These are phyloP conservation scores for Syrmaticus mikado DNA, from an alignment of 2,113 vertebrate genomes.

Conservation along the genomic window DNA sequence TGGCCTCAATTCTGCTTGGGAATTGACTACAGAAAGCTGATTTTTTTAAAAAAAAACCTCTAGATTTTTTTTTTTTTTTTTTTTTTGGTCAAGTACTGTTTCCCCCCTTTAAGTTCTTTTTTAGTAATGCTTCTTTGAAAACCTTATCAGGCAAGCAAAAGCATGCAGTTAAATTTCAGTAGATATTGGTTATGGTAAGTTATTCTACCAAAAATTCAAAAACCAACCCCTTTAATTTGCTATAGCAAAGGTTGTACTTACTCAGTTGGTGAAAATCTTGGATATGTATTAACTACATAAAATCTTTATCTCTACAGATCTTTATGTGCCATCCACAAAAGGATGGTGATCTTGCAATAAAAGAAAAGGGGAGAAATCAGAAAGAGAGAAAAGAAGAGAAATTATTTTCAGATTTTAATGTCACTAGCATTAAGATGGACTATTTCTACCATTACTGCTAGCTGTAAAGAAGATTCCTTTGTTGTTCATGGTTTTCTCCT, in stretches of 20 bases:
- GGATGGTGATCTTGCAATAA: not conserved
- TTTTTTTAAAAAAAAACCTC: not conserved
- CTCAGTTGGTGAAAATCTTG: not conserved
- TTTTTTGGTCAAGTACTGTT: not conserved
- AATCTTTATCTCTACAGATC: not conserved
- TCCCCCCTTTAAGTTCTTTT: not conserved
- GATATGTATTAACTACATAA: not conserved
- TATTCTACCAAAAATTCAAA: not conserved
- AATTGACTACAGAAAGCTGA: not conserved
- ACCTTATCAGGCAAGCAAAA: not conserved
- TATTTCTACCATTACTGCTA: not conserved
- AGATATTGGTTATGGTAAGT: not conserved
- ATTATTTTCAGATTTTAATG: not conserved
- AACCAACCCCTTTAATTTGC: not conserved
- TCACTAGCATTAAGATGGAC: not conserved
- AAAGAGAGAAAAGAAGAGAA: not conserved
- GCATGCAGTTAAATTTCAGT: not conserved
- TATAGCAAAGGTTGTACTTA: not conserved
- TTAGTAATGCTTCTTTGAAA: not conserved
- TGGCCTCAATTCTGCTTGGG: not conserved
- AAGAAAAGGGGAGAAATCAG: not conserved
- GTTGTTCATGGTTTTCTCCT: not conserved
- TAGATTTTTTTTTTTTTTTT: too few species aligned
- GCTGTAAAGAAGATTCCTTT: not conserved
- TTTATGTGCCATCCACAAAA: not conserved